Conservation (phyloP, 1,140 invertebrate genomes). For the Lepeophtheirus salmonis region DNA sequence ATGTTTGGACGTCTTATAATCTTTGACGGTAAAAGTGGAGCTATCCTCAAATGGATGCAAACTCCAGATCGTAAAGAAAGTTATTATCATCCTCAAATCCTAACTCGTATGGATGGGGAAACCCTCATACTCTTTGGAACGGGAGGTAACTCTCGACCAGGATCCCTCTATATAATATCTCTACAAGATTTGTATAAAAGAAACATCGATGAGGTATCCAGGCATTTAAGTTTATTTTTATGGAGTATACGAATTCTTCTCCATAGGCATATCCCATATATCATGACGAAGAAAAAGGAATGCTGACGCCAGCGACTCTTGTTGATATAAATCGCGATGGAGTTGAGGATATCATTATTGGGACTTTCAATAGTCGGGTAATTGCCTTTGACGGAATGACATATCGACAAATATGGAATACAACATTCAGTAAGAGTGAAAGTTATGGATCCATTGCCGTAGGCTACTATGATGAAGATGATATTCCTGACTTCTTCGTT, state of each 20-base stretch:
- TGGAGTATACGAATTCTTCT: too few relatives aligned
- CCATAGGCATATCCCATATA: slow-evolving; percentile 25
- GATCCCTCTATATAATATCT: slow-evolving; percentile 43
- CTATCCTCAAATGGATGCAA: slow-evolving; percentile 38
- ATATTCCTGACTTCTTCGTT: slow-evolving; percentile 59
- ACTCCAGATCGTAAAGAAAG: slow-evolving; percentile 45
- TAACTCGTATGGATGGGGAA: slow-evolving; percentile 36
- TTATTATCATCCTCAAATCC: slow-evolving; percentile 48
- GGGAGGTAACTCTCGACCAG: slow-evolving; percentile 48
- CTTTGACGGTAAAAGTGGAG: slow-evolving; percentile 47
- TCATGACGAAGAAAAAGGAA: slow-evolving; percentile 29
- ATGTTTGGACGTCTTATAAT: slow-evolving; percentile 42
- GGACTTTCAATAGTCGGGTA: slow-evolving; percentile 50
- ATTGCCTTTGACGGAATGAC: slow-evolving; percentile 48
- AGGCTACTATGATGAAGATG: slow-evolving; percentile 58
- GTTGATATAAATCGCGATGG: slow-evolving; percentile 53
- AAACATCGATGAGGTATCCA: slow-evolving; percentile 35
- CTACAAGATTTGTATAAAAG: slow-evolving; percentile 37
- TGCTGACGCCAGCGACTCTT: slow-evolving; percentile 45
- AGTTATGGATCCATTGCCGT: slow-evolving; percentile 38
- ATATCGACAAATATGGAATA: slow-evolving; percentile 48
- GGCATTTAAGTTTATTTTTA: too few relatives aligned
- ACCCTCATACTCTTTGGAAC: slow-evolving; percentile 46
- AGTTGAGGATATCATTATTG: slow-evolving; percentile 47
- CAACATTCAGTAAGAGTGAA: slow-evolving; percentile 38